Base-by-base conservation (phyloP, 2,888 invertebrate species). In the Eupithecia inturbata region DNA sequence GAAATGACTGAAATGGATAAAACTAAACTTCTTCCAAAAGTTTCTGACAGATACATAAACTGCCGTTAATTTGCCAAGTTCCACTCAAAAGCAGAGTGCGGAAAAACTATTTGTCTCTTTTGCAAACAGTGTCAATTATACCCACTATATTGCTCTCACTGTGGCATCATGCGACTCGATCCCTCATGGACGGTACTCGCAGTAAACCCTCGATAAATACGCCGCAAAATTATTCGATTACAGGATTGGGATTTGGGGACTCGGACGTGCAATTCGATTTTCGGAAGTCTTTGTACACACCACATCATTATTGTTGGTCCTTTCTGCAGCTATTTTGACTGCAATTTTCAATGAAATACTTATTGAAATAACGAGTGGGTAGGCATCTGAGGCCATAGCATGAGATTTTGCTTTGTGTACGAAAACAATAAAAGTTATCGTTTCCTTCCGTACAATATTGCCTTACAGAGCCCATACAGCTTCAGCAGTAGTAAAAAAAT, bases 191-290 rank as follows among this genome's bases (percentile, higher is more conserved):
- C 78, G 72, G 77, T 74, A 68, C 77, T 76, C 78, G 77, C 78
- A 77, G 80, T 80, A 80, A 80, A 78, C 79, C 78, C 69, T 74
- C 78, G 79, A 82, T 80, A 82, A 80, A 81, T 81, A 81, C 75
- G 74, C 78, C 76, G 73, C 78, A 81, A 79, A 77, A 81, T 81
- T 79, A 78, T 81, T 82, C 77, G 79, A 80, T 79, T 78, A 80
- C 77, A 36, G 62, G 68, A 75, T 70, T 49, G 72, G 70, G 73
- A 73, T 73, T 71, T 63, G 45, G 75, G 70, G 68, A 72, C 7
- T 72, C 57, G 57, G 26, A 75, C 75, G 72, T 67, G 68, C 76
- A 69, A 73, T 73, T 73, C 76, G 71, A 71, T 76, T 72, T 75
- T 73, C 75, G 66, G 68, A n/a, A 76, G 73, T 69, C 73, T 71